phyloP scores from a whole-genome alignment of 2,888 invertebrate species.

The Petrolisthes cinctipes region DNA sequence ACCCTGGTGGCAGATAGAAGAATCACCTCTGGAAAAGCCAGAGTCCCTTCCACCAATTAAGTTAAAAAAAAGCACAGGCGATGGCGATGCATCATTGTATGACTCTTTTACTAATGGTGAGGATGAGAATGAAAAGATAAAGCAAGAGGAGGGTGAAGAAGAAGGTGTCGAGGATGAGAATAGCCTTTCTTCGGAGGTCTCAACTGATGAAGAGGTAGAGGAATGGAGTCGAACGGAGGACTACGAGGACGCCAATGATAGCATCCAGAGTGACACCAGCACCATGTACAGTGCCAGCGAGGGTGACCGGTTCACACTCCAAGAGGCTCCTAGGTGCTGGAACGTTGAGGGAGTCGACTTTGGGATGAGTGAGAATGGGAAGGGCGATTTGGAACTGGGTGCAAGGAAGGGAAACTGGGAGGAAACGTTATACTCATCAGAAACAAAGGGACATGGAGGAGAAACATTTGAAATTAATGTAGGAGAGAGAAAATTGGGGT shows the following conservation, averaged over 20 bases:
- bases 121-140: conserved; percentile 2
- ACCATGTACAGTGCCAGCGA: conserved; percentile 61
- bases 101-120: neutral
- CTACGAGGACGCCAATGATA: conserved; percentile 54
- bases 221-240: conserved; percentile 43
- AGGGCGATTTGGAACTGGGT: neutral
- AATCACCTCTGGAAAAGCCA: neutral
- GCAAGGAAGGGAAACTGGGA: neutral
- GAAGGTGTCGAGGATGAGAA: conserved; percentile 3
- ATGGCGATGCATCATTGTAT: conserved; percentile 15
- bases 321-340: neutral
- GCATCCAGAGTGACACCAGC: conserved; percentile 50
- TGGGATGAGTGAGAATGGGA: neutral
- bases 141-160: conserved; percentile 23
- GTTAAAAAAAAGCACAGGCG: conserved; percentile 45
- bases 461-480: neutral
- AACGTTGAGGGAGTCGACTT: neutral
- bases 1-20: conserved; percentile 52
- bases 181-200: neutral
- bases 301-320: conserved; percentile 20
- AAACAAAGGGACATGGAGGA: neutral
- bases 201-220: conserved; percentile 39
- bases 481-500: neutral
- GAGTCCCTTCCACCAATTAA: neutral
- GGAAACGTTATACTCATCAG: neutral